phyloP scores from a whole-genome alignment of 2,797 vertebrate species.

The Pelobates cultripes region DNA sequence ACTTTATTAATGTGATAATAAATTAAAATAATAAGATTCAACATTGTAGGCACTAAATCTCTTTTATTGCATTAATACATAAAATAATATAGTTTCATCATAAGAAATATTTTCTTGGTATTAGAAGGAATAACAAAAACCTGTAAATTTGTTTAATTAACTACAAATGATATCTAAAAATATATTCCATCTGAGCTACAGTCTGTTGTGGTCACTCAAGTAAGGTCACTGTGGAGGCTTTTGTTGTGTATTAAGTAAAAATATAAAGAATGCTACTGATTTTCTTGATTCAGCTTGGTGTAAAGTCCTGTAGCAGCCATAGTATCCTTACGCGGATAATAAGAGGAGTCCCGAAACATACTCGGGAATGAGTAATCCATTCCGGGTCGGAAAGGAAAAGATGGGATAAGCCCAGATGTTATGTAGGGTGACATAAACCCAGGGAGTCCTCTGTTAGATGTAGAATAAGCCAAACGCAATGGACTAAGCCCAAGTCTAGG shows the following conservation, averaged over 20 bases:
- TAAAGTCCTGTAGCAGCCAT: slow-evolving; percentile 71
- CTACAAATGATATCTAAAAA: slow-evolving; percentile 27
- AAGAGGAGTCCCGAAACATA: slow-evolving; percentile 79
- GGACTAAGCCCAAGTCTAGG: slow-evolving; percentile 82
- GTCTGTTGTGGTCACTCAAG: background rate
- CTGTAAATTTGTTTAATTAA: slow-evolving; percentile 21
- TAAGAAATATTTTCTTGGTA: slow-evolving; percentile 30
- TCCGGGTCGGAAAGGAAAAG: slow-evolving; percentile 78
- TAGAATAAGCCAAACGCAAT: slow-evolving; percentile 78
- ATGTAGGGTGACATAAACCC: slow-evolving; percentile 83
- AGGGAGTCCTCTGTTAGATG: slow-evolving; percentile 73
- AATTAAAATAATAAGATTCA: background rate
- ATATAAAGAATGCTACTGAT: slow-evolving; percentile 56
- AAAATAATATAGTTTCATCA: slow-evolving; percentile 28
- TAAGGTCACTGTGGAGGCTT: slow-evolving; percentile 1
- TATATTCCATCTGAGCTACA: background rate
- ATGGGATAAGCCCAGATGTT: slow-evolving; percentile 80
- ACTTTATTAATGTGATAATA: no score
- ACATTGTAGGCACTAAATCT: background rate
- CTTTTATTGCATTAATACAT: slow-evolving; percentile 20
- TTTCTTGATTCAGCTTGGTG: slow-evolving; percentile 71
- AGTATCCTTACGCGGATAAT: slow-evolving; percentile 77
- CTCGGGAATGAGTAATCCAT: slow-evolving; percentile 82
- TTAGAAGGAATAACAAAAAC: slow-evolving; percentile 19
- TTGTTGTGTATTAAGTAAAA: background rate